phyloP scores from a whole-genome alignment of 1,140 invertebrate genomes.

The Anastrepha ludens region DNA sequence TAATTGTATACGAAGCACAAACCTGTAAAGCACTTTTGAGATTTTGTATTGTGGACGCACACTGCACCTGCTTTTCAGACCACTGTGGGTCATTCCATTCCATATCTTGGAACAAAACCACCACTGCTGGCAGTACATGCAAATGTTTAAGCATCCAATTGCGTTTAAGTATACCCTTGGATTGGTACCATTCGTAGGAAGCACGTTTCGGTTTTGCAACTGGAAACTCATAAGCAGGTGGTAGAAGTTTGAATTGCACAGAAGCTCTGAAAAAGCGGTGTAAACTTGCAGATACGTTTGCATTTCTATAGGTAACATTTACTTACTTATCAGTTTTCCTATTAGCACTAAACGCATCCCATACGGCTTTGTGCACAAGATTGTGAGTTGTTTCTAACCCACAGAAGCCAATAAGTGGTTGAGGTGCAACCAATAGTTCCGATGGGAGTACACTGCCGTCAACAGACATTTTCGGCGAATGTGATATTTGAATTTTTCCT shows the following conservation, averaged over 20 bases:
- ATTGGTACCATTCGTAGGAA: constrained; percentile 96
- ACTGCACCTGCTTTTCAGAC: constrained; percentile 96
- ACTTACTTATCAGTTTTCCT: constrained; percentile 80
- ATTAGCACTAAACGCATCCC: constrained; percentile 92
- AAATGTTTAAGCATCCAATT: constrained; percentile 98
- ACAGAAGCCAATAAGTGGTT: constrained; percentile 88
- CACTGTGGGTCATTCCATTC: constrained; percentile 97
- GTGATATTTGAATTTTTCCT: neutral
- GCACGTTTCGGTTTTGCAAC: constrained; percentile 92
- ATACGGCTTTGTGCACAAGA: constrained; percentile 90
- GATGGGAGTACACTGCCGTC: constrained; percentile 82
- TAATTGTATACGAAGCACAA: neutral
- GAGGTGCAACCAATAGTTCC: constrained; percentile 86
- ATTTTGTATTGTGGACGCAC: constrained; percentile 90
- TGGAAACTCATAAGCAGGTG: constrained; percentile 89
- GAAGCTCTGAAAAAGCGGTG: constrained; percentile 77
- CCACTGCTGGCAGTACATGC: constrained; percentile 90
- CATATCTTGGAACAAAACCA: constrained; percentile 96
- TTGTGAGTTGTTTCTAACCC: constrained; percentile 91
- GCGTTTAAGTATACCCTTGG: constrained; percentile 95
- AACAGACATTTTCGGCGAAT: constrained; percentile 62
- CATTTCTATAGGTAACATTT: neutral
- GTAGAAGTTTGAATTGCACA: constrained; percentile 88
- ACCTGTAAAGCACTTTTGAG: constrained; percentile 77
- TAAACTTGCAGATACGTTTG: neutral